Evolutionary conservation across 2,888 invertebrate species (phyloP).

Genomic region (Brenthis hecate): DNA sequence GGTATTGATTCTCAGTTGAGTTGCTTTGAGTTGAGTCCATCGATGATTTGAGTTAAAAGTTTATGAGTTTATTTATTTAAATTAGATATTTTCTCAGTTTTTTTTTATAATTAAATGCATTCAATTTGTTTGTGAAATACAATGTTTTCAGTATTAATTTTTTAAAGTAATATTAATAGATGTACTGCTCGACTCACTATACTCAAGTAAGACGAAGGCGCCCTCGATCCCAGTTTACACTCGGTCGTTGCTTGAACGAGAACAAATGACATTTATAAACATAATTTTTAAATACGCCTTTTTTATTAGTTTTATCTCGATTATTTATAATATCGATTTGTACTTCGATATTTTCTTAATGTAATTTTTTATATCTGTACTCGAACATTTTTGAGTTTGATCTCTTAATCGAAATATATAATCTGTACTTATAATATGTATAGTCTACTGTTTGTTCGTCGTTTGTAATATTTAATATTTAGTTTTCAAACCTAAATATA

Average conservation of each 20-base stretch:
- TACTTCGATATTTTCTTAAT: background rate
- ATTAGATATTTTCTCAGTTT: too few relatives aligned
- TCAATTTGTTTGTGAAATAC: too few relatives aligned
- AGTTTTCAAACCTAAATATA: too few relatives aligned
- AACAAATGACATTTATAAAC: background rate
- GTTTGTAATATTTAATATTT: background rate
- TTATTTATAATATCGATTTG: background rate
- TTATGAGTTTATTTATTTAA: too few relatives aligned
- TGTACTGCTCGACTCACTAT: too few relatives aligned
- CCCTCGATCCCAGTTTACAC: background rate
- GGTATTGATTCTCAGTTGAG: too few relatives aligned
- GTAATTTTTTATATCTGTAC: conserved; percentile 5
- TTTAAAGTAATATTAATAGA: too few relatives aligned
- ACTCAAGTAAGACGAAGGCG: too few relatives aligned
- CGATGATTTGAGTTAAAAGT: too few relatives aligned
- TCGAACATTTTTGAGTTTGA: background rate
- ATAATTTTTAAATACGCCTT: conserved; percentile 1
- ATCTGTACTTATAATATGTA: background rate
- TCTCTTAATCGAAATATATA: background rate
- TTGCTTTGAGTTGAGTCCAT: too few relatives aligned
- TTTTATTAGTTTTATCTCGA: conserved; percentile 4
- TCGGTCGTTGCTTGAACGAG: background rate
- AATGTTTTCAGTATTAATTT: too few relatives aligned
- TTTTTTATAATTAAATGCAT: too few relatives aligned
- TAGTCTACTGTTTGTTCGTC: background rate